Percentiles rank a stretch among this genome's conserved stretches.
Evolutionary conservation across 2,113 vertebrate genomes (phyloP).

Genomic region (Scalopus aquaticus): DNA sequence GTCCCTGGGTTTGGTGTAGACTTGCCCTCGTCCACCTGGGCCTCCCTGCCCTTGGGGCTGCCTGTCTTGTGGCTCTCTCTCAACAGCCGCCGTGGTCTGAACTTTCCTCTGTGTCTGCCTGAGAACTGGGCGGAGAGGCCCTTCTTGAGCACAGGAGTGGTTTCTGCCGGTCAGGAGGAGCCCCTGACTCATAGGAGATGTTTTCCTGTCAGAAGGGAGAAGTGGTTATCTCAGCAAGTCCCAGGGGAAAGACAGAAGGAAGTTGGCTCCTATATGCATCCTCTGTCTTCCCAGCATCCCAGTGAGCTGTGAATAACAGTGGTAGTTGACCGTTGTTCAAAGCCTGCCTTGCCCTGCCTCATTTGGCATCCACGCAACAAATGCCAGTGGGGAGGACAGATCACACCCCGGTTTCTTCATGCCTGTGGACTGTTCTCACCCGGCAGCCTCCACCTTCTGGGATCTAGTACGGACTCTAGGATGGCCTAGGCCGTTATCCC

Average conservation of each 20-base stretch:
- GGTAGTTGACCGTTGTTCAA: not conserved
- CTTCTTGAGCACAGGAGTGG: not conserved
- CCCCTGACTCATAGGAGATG: slow-evolving; percentile 59
- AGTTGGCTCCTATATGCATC: not conserved
- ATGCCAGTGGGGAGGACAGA: not conserved
- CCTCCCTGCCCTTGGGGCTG: not conserved
- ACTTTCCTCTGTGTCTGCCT: not conserved
- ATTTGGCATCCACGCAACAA: not conserved
- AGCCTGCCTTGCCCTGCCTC: not conserved
- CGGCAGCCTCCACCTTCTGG: not conserved
- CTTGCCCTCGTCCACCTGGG: not conserved
- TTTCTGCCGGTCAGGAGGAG: not conserved
- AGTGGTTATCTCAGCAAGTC: not conserved
- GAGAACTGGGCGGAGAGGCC: not conserved
- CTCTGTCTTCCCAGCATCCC: not conserved
- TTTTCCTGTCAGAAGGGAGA: slow-evolving; percentile 32
- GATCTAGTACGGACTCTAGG: not conserved
- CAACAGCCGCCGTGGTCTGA: not conserved
- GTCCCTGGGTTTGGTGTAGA: not conserved
- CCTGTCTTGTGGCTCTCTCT: not conserved
- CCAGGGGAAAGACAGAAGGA: not conserved
- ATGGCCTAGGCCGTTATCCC: not conserved
- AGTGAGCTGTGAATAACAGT: not conserved
- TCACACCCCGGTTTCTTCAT: not conserved
- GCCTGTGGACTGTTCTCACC: not conserved